These are phyloP conservation scores for Chloroclystis v-ata DNA, from an alignment of 2,888 invertebrate species.

Conservation along the genomic window DNA sequence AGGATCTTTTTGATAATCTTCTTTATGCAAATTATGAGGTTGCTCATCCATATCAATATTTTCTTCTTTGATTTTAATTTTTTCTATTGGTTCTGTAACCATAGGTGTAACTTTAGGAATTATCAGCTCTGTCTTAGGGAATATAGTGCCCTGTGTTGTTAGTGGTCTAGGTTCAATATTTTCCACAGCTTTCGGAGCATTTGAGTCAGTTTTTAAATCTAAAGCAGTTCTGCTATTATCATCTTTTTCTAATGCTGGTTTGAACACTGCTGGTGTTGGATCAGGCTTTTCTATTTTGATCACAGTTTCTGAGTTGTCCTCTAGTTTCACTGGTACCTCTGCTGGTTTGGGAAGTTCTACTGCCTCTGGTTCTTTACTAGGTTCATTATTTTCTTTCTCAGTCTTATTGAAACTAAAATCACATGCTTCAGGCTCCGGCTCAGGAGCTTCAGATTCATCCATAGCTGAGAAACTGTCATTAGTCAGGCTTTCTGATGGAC, in stretches of 20 bases:
- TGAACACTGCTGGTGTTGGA: constrained; percentile 51
- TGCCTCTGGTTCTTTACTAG: constrained; percentile 55
- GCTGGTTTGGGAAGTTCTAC: constrained; percentile 51
- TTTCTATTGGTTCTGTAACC: constrained; percentile 69
- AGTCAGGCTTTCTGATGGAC: constrained; percentile 90
- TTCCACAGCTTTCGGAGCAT: constrained; percentile 48
- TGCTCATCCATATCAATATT: constrained; percentile 65
- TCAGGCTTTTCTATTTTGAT: constrained; percentile 63
- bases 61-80: constrained; percentile 75
- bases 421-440: constrained; percentile 68
- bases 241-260: constrained; percentile 54
- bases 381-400: constrained; percentile 62
- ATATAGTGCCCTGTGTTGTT: constrained; percentile 47
- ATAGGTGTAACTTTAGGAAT: constrained; percentile 79
- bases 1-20: constrained; percentile 69
- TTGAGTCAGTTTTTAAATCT: constrained; percentile 65
- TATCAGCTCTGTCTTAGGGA: constrained; percentile 80
- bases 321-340: constrained; percentile 58
- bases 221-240: constrained; percentile 48
- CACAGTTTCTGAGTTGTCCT: constrained; percentile 48
- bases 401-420: constrained; percentile 71
- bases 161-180: constrained; percentile 52
- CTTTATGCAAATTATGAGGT: constrained; percentile 61
- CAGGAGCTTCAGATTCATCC: constrained; percentile 81
- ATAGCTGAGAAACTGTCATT: constrained; percentile 91